Evolutionary conservation across 2,797 vertebrate species (phyloP).

Genomic region (Tragopan temminckii): DNA sequence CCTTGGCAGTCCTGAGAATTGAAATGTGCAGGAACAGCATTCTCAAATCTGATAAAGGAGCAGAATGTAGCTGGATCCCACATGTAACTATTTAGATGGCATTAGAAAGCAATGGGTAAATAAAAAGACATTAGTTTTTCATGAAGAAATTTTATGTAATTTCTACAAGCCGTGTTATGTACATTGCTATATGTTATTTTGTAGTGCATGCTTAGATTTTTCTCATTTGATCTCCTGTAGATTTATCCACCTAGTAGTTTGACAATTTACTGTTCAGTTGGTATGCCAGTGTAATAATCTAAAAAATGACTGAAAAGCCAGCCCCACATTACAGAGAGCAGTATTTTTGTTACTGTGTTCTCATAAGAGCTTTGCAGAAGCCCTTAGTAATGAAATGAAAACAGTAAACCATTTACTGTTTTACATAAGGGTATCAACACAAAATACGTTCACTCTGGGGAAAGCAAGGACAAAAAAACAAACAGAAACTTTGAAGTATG

Average conservation of each 20-base stretch:
- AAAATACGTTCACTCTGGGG: neutral
- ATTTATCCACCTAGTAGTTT: neutral
- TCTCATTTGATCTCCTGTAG: neutral
- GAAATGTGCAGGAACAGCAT: accelerated
- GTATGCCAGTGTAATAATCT: neutral
- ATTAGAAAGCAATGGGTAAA: neutral
- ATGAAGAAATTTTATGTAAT: neutral
- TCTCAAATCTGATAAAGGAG: neutral
- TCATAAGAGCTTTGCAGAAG: neutral
- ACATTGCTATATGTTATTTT: neutral
- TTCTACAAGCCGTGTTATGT: neutral
- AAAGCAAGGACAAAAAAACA: neutral
- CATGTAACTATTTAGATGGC: accelerated
- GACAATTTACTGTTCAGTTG: neutral
- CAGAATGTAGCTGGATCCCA: neutral
- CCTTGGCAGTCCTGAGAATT: neutral
- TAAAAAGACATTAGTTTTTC: accelerated
- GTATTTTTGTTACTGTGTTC: neutral
- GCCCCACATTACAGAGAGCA: neutral
- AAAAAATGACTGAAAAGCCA: neutral
- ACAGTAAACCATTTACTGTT: neutral
- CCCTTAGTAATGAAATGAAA: neutral
- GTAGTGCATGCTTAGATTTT: neutral
- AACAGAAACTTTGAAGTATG: neutral
- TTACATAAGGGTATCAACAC: neutral